A percentile compares a stretch with the other conserved stretches of the same genome.
phyloP scores from a whole-genome alignment of 2,797 vertebrate species.

The Myoxocephalus aenaeus region DNA sequence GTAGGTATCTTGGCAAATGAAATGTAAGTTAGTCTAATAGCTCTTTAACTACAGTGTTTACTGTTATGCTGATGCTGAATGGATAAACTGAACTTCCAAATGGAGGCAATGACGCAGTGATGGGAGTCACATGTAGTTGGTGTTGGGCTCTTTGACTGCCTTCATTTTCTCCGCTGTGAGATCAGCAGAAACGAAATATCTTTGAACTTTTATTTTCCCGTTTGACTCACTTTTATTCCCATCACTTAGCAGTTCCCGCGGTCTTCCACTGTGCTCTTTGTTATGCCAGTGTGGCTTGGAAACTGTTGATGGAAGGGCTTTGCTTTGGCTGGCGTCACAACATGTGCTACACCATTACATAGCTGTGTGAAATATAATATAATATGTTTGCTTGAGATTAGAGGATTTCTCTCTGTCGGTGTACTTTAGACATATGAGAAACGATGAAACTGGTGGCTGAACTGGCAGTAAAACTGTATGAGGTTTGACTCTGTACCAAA shows the following conservation, averaged over 20 bases:
- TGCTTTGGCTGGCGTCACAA: conserved; percentile 52
- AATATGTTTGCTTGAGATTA: conserved; percentile 53
- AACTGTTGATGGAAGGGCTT: conserved; percentile 45
- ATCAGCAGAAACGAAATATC: conserved; percentile 42
- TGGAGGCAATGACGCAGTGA: background rate
- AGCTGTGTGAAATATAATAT: conserved; percentile 59
- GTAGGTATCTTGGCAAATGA: background rate
- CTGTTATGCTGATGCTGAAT: background rate
- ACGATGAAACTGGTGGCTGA: background rate
- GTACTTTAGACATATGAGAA: background rate
- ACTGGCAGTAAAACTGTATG: conserved; percentile 11
- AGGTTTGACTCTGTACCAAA: conserved; percentile 37
- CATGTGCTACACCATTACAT: conserved; percentile 53
- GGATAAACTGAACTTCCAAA: background rate
- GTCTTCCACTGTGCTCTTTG: conserved; percentile 40
- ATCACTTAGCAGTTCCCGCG: conserved; percentile 16
- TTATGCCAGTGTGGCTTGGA: conserved; percentile 41
- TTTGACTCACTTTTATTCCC: conserved; percentile 47
- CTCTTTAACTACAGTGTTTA: background rate
- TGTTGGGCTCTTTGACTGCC: conserved; percentile 4
- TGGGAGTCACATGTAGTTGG: conserved; percentile 3
- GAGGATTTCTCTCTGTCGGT: conserved; percentile 19
- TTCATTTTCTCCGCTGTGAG: conserved; percentile 20
- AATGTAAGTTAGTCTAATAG: conserved; percentile 1
- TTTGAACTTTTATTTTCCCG: conserved; percentile 32